Percentiles rank a stretch among this genome's conserved stretches.
These are phyloP conservation scores for Sarcophaga rosellei DNA, from an alignment of 2,888 invertebrate species.

Conservation along the genomic window DNA sequence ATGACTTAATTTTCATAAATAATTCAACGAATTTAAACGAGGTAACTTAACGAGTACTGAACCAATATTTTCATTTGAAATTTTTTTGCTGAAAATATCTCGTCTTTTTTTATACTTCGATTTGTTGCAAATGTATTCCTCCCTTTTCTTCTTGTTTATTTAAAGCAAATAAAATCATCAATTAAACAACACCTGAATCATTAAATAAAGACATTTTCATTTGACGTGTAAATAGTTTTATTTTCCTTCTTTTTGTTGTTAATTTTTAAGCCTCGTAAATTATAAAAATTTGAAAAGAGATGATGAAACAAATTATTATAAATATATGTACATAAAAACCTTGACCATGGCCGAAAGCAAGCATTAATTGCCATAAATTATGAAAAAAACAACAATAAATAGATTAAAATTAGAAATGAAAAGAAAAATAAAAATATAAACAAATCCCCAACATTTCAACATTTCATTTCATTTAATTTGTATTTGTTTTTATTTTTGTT, in stretches of 20 bases:
- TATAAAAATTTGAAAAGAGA: constrained; percentile 18
- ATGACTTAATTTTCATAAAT: too few relatives aligned
- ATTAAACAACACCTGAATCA: constrained; percentile 11
- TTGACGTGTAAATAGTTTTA: background rate
- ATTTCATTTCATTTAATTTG: constrained; percentile 25
- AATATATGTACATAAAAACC: too few relatives aligned
- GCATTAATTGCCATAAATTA: constrained; percentile 8
- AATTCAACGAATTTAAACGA: too few relatives aligned
- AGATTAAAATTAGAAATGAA: background rate
- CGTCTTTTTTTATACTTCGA: background rate
- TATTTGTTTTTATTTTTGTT: constrained; percentile 21
- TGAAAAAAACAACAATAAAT: background rate
- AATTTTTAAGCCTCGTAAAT: background rate
- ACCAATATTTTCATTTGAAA: too few relatives aligned
- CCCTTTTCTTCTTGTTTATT: background rate
- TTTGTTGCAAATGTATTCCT: background rate
- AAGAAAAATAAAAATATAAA: background rate
- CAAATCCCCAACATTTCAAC: background rate
- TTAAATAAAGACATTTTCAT: constrained; percentile 15
- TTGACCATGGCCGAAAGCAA: constrained; percentile 46
- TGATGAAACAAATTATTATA: background rate
- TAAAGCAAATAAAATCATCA: background rate
- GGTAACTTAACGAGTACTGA: too few relatives aligned
- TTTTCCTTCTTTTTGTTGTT: background rate
- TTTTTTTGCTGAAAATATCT: background rate